phyloP scores from a whole-genome alignment of 2,888 invertebrate genomes.

The Drosophila putrida region DNA sequence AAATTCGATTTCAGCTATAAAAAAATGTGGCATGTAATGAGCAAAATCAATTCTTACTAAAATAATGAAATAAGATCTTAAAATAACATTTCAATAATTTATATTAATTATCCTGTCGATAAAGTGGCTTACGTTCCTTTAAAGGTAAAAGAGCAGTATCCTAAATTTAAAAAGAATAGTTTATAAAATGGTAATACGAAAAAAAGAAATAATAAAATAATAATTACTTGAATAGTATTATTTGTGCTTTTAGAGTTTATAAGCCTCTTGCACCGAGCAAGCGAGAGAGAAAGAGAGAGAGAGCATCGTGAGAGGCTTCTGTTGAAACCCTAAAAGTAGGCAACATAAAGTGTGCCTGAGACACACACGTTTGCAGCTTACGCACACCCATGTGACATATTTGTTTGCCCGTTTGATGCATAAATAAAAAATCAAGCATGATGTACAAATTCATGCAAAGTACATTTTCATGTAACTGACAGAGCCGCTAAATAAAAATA shows the following conservation, averaged over 20 bases:
- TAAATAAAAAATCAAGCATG: constrained; percentile 76
- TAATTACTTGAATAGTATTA: too few relatives aligned
- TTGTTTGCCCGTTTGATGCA: constrained; percentile 66
- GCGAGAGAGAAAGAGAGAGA: background rate
- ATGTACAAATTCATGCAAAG: constrained; percentile 72
- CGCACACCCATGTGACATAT: constrained; percentile 74
- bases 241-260: too few relatives aligned
- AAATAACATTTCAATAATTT: too few relatives aligned
- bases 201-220: too few relatives aligned
- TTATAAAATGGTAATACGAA: too few relatives aligned
- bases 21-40: background rate
- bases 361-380: constrained; percentile 42
- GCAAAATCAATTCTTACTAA: too few relatives aligned
- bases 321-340: constrained; percentile 34
- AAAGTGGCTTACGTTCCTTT: too few relatives aligned
- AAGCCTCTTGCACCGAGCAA: background rate
- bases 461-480: constrained; percentile 72
- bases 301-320: constrained; percentile 13
- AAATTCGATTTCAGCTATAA: background rate
- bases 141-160: too few relatives aligned
- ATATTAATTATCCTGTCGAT: too few relatives aligned
- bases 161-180: too few relatives aligned
- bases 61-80: too few relatives aligned
- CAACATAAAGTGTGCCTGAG: constrained; percentile 17
- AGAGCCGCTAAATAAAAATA: constrained; percentile 45